Evolutionary conservation across 2,888 invertebrate genomes (phyloP), one percentile per base, ranked within the genome.

Genomic region (Clusia tigrina): DNA sequence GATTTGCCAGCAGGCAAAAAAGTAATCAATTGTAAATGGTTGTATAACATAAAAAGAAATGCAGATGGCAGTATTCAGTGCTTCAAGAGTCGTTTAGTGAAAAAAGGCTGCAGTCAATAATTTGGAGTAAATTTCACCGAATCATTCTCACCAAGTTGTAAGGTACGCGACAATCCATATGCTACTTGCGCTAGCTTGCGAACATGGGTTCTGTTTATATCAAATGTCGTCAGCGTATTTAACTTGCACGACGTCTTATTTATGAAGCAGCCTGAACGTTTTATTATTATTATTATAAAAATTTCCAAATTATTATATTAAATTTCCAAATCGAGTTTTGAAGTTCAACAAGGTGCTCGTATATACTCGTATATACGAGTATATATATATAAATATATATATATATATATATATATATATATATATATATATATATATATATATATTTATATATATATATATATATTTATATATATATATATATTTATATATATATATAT

Each of bases 171-270:
- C 67, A 2, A 70, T 72, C 10, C 53, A 69, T 9, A 52, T 68
- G 51, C 12, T 73, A 1, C 59, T 71, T 17, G 73, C 69, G 0
- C 26, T 72, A 24, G 67, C 72, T 0, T 66, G 63, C 1, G 67
- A 74, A 54, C 55, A 65, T 17, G 57, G 62, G 0, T 32, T 71
- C 38, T 32, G 67, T n/a, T 17, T 74, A 1, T 67, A 73, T 20
- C 70, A 71, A 18, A 66, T 71, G 63, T 65, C 69, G 1, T 55
- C 71, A 2, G 71, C 71, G 2, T 72, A 70, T 26, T 46, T 72
- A 12, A 69, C 15, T 52, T 74, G 15, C 15, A 63, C 17, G 69
- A 72, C 15, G 46, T 46, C 1, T 58, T 71, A 1, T 69, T 58
- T 12, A 69, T 73, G 68, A 42, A 37, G 0, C 72, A 71, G 37